Evolutionary conservation across 64 coral and sea anemone genomes (phyloP).

Genomic region (Stylophora pistillata): DNA sequence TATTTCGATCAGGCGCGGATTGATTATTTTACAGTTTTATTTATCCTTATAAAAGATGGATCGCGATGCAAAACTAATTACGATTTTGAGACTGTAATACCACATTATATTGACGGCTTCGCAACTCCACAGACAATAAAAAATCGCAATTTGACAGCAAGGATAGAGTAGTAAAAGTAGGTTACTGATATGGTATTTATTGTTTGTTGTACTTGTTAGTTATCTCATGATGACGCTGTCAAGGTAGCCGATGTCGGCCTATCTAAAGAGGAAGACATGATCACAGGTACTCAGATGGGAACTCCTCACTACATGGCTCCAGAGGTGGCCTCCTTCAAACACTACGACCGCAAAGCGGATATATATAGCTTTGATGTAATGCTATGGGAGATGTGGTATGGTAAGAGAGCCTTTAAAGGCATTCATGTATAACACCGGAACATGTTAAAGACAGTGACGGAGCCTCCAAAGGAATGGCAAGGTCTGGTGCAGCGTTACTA

Average conservation of each 20-base stretch:
- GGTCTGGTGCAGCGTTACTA: background rate
- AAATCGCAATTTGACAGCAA: no score
- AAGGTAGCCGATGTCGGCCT: background rate
- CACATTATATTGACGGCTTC: no score
- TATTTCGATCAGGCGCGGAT: no score
- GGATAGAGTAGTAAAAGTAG: background rate
- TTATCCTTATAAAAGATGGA: no score
- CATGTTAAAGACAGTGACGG: background rate
- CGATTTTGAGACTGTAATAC: no score
- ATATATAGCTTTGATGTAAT: background rate
- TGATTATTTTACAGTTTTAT: no score
- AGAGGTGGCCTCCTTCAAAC: background rate
- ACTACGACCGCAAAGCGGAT: background rate
- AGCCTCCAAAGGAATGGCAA: background rate
- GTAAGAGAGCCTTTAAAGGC: background rate
- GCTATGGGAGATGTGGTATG: slow-evolving; percentile 6
- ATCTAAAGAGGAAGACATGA: background rate
- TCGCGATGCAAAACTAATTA: no score
- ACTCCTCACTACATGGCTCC: background rate
- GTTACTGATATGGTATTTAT: background rate
- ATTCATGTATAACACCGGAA: no score
- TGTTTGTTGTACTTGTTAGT: background rate
- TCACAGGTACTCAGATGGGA: background rate
- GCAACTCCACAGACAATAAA: no score
- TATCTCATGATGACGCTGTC: background rate